Evolutionary conservation across 2,113 vertebrate species (phyloP), one percentile per base, ranked within the genome.

Genomic region (Coregonus clupeaformis): DNA sequence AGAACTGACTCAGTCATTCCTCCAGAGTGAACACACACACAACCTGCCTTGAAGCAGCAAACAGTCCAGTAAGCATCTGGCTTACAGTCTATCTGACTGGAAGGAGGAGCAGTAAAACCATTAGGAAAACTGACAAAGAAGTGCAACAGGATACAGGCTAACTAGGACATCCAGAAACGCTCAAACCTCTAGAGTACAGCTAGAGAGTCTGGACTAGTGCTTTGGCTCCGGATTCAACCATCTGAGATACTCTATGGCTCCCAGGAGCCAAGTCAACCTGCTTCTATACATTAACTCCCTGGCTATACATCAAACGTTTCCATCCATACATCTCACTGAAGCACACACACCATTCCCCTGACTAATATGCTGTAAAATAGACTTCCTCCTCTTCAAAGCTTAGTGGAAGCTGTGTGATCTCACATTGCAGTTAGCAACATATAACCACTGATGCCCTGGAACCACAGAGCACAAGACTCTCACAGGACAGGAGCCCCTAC

Each of bases 291-390:
- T 67, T 7, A 67, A 67, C 14, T 49, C 20, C 5, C 27, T 42
- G 68, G 67, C 67, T 55, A 55, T 49, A 70, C 59, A 71, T 60
- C 60, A 71, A 59, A 75, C 71, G 77, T 71, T 55, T 74, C 47
- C 42, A 65, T 14, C 65, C 65, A 24, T 16, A 27, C 62, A 29
- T 3, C 32, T 32, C 60, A 63, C 60, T 13, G 13, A 64, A 12
- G 7, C 62, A 64, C 59, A 7, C 62, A 29, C 47, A 27, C 25
- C 22, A 5, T 12, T 22, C n/a, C 57, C 18, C 57, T n/a, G 20
- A 24, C 59, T 22, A 20, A 62, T 3, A 24, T 24, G 9, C n/a
- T 36, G 30, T 67, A 25, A 20, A 67, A 67, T 67, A 32, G 29
- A 2, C 30, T 36, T 18, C 29, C 65, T 36, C 13, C 65, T 12